A percentile compares a stretch with the other conserved stretches of the same genome.
phyloP scores from a whole-genome alignment of 1,140 invertebrate genomes.

The Saxidomus purpurata region DNA sequence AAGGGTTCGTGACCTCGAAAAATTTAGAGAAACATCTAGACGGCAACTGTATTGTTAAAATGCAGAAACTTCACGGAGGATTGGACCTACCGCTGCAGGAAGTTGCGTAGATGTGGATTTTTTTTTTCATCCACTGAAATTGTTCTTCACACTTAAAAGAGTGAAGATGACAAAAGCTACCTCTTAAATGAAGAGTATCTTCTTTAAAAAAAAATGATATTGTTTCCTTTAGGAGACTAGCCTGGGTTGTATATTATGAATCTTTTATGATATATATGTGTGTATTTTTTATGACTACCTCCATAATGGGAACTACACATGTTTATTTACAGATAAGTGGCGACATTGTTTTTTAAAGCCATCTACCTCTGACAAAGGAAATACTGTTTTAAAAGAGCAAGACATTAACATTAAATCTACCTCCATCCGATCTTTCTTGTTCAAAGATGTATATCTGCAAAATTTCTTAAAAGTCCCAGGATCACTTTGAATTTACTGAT shows the following conservation, averaged over 20 bases:
- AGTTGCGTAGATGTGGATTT: not conserved
- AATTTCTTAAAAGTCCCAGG: too few species aligned
- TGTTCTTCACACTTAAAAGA: not conserved
- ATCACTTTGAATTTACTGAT: too few species aligned
- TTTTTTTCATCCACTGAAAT: not conserved
- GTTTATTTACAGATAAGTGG: not conserved
- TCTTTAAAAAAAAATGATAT: not conserved
- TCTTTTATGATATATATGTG: not conserved
- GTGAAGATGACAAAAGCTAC: slow-evolving; percentile 5
- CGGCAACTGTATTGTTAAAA: slow-evolving; percentile 78
- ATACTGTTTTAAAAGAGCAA: not conserved
- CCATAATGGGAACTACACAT: not conserved
- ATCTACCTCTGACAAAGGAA: not conserved
- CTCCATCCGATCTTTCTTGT: not conserved
- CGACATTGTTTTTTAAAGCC: not conserved
- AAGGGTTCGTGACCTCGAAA: slow-evolving; percentile 85
- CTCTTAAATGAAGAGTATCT: slow-evolving; percentile 10
- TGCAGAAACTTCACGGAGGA: slow-evolving; percentile 69
- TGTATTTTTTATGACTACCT: slow-evolving; percentile 1
- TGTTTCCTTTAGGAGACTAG: not conserved
- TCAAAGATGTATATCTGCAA: too few species aligned
- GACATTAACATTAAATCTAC: not conserved
- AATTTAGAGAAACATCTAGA: slow-evolving; percentile 82
- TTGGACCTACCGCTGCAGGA: slow-evolving; percentile 51
- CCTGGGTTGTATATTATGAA: not conserved